Evolutionary conservation across 2,113 vertebrate genomes (phyloP), one percentile per base, ranked within the genome.

Genomic region (Syngnathus floridae): DNA sequence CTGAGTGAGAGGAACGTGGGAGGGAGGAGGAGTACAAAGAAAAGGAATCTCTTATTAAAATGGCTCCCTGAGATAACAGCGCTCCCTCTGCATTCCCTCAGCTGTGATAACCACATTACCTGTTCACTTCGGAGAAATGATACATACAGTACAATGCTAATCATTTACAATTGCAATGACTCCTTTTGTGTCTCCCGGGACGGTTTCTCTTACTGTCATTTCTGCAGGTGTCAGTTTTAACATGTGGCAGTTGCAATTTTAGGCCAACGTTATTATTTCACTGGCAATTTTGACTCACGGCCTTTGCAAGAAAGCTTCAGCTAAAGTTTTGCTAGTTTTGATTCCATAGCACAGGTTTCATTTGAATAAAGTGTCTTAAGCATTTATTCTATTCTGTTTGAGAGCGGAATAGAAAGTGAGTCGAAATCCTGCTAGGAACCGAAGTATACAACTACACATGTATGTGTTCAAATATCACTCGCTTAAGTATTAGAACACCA

Each of bases 21-120:
- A 68, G 71, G 70, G 63, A 77, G 73, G 71, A 68, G 73, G 71
- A 73, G 65, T 54, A 76, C 41, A 65, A 68, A 67, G 70, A 67
- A 80, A 79, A 73, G 71, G 63, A 72, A 76, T 80, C 73, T 80
- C 73, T 73, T 66, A 70, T 72, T 79, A 86, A 89, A 90, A 88
- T 85, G 86, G 78, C 82, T 84, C 70, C 79, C 71, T 52, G 61
- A 79, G 75, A 88, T 86, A 82, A 82, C 57, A 21, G 57, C 19
- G 57, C 19, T 59, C 36, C n/a, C 35, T 40, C 76, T 70, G 73
- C 60, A 72, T 69, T 69, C 68, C 71, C 72, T 76, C 55, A 17
- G 58, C 7, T 6, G 51, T 72, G 48, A 51, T 26, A 2, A 65
- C 57, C 55, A 26, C 58, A 22, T 61, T 22, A 17, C 17, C 37